Conservation (phyloP, 2,113 vertebrate genomes). For the Acanthochromis polyacanthus region DNA sequence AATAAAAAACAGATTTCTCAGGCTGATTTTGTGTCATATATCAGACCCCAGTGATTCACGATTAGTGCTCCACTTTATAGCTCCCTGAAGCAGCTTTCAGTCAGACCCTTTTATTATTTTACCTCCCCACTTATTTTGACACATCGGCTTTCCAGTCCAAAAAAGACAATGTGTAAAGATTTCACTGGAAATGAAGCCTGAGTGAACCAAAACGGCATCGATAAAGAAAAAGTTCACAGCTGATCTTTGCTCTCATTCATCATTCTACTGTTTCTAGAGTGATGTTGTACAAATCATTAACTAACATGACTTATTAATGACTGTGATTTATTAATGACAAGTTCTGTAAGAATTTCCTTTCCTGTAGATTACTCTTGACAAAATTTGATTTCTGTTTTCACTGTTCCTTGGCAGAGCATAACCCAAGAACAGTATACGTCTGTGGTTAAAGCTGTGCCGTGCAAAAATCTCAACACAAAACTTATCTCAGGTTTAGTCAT, state of each 20-base stretch:
- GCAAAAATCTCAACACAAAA: constrained; percentile 4
- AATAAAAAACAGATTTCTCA: constrained; percentile 26
- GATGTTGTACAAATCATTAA: constrained; percentile 18
- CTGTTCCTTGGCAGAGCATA: no score
- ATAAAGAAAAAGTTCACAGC: constrained; percentile 13
- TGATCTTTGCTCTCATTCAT: constrained; percentile 18
- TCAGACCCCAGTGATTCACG: constrained; percentile 46
- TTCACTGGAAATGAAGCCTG: constrained; percentile 24
- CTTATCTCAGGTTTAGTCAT: constrained; percentile 11
- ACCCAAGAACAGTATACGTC: not conserved
- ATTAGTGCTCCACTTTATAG: constrained; percentile 39
- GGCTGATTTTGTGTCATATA: constrained; percentile 31
- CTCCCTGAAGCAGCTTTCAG: constrained; percentile 46
- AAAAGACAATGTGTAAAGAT: constrained; percentile 29
- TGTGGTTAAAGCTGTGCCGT: not conserved
- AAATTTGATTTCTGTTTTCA: not conserved
- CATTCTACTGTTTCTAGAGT: constrained; percentile 14
- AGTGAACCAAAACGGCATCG: constrained; percentile 20
- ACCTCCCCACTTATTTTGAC: constrained; percentile 46
- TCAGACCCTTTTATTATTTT: constrained; percentile 48
- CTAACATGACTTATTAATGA: constrained; percentile 24
- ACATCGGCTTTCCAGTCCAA: constrained; percentile 35
- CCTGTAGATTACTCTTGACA: not conserved
- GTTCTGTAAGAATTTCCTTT: not conserved
- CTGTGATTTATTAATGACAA: constrained; percentile 7